phyloP scores from a whole-genome alignment of 2,888 invertebrate genomes.

The Leucophenga maculata region DNA sequence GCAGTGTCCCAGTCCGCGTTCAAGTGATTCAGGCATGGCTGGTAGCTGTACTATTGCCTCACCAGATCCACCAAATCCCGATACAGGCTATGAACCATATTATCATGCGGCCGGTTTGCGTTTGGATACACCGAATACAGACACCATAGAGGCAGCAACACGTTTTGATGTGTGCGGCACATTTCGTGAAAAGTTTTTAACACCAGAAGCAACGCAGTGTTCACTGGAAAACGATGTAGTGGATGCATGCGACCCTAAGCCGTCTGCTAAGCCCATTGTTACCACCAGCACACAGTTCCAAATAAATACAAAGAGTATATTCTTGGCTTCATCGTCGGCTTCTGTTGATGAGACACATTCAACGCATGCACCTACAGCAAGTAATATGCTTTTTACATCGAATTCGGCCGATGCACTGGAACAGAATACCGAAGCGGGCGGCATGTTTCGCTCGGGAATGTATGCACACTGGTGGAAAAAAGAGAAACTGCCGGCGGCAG shows the following conservation, averaged over 20 bases:
- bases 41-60: constrained; percentile 85
- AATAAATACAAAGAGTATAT: constrained; percentile 69
- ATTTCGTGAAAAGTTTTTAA: constrained; percentile 70
- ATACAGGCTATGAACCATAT: constrained; percentile 56
- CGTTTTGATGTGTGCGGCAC: constrained; percentile 71
- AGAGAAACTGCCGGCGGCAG: constrained; percentile 83
- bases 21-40: constrained; percentile 86
- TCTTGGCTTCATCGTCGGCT: constrained; percentile 53
- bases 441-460: constrained; percentile 84
- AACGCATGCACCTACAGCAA: constrained; percentile 19
- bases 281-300: constrained; percentile 52
- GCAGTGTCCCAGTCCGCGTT: constrained; percentile 80
- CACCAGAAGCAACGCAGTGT: constrained; percentile 55
- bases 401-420: constrained; percentile 50
- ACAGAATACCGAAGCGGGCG: constrained; percentile 37
- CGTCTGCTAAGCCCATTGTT: constrained; percentile 21
- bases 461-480: constrained; percentile 96
- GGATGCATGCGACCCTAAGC: constrained; percentile 26
- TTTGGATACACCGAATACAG: constrained; percentile 39
- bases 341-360: constrained; percentile 51
- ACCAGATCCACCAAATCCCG: constrained; percentile 75
- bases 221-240: constrained; percentile 11
- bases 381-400: constrained; percentile 46
- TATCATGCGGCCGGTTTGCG: constrained; percentile 57
- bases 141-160: constrained; percentile 48